phyloP scores from a whole-genome alignment of 2,113 vertebrate species.

The Oncorhynchus clarkii region DNA sequence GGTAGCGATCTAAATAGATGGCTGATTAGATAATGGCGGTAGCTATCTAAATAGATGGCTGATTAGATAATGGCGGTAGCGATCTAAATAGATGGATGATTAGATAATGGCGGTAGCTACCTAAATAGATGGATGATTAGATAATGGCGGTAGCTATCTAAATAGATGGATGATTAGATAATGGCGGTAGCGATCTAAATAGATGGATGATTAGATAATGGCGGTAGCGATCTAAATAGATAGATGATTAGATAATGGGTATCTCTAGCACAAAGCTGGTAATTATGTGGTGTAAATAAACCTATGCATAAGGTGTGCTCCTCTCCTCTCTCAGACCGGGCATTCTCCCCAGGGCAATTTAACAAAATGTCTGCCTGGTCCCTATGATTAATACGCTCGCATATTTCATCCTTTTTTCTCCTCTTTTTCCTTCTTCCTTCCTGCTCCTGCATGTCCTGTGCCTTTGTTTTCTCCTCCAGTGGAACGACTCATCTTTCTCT shows the following conservation, averaged over 20 bases:
- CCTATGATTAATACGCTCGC: slow-evolving; percentile 48
- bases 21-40: not conserved
- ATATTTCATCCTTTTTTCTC: slow-evolving; percentile 18
- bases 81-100: too few species aligned
- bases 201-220: too few species aligned
- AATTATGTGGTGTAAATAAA: slow-evolving; percentile 36
- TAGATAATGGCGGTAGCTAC: too few species aligned
- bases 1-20: too few species aligned
- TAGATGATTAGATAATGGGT: not conserved
- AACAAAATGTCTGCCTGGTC: slow-evolving; percentile 40
- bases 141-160: too few species aligned
- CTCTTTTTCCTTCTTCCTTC: not conserved
- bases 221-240: too few species aligned
- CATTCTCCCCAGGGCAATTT: slow-evolving; percentile 36
- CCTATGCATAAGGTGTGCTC: slow-evolving; percentile 21
- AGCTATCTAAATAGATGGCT: not conserved
- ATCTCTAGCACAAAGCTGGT: slow-evolving; percentile 13
- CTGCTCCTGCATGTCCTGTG: slow-evolving; percentile 23
- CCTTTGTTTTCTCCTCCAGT: slow-evolving; percentile 22
- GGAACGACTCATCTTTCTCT: not conserved
- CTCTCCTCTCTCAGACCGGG: slow-evolving; percentile 18
- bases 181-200: too few species aligned
- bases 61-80: too few species aligned
- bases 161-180: too few species aligned
- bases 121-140: too few species aligned